These are phyloP conservation scores for Hydrozoanthus gracilis DNA, from an alignment of 92 coral and sea anemone species.

Conservation along the genomic window DNA sequence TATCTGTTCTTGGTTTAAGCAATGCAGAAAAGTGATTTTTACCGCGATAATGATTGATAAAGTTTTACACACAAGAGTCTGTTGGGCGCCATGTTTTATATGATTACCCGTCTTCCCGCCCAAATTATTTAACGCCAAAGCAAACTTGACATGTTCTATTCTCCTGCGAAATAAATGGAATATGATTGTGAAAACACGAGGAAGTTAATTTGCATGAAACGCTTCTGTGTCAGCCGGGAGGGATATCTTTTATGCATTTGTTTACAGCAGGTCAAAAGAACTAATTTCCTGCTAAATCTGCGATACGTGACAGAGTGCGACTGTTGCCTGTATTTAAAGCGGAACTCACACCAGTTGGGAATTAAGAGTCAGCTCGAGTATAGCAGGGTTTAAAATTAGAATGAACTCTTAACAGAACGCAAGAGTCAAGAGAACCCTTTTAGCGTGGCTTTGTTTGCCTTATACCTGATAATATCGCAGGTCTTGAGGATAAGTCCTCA, in stretches of 20 bases:
- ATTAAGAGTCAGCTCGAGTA: conserved; percentile 3
- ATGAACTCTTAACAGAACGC: neutral
- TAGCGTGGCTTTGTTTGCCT: neutral
- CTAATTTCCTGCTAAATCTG: neutral
- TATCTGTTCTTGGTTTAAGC: conserved; percentile 21
- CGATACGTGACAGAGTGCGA: neutral
- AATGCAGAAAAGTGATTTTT: conserved; percentile 14
- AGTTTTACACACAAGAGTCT: conserved; percentile 7
- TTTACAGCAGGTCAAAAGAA: conserved; percentile 2
- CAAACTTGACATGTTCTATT: neutral
- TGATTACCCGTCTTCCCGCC: neutral
- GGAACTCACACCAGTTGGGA: conserved; percentile 22
- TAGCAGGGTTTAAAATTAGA: conserved; percentile 12
- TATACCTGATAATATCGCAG: neutral
- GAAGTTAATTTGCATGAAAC: conserved; percentile 14
- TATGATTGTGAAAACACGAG: neutral
- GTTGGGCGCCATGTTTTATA: conserved; percentile 29
- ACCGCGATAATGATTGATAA: conserved; percentile 1
- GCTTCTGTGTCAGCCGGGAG: neutral
- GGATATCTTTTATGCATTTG: neutral
- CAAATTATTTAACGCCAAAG: neutral
- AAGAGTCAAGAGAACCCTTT: neutral
- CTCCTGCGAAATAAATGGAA: neutral
- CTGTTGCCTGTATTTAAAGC: neutral
- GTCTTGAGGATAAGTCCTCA: neutral